Evolutionary conservation across 2,888 invertebrate species (phyloP).

Genomic region (Xanthia icteritia): DNA sequence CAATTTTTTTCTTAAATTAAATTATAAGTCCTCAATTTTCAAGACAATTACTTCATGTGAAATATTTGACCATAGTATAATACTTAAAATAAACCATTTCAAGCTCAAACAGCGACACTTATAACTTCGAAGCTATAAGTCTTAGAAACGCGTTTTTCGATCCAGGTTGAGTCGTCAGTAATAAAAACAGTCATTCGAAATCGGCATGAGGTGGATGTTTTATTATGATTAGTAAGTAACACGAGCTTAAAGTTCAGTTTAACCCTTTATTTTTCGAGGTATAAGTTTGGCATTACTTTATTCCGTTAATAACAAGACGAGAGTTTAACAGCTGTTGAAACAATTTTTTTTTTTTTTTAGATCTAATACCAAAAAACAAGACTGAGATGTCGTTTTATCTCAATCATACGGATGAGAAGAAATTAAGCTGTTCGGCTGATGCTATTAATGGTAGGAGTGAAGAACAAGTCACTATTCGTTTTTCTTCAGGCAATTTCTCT

Average conservation of each 20-base stretch:
- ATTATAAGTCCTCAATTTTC: too few relatives aligned
- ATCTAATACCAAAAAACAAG: rapidly evolving
- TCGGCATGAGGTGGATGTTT: too few relatives aligned
- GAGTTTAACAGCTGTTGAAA: too few relatives aligned
- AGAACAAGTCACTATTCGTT: rapidly evolving
- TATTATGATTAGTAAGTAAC: not conserved
- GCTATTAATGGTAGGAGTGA: rapidly evolving
- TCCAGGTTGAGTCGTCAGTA: too few relatives aligned
- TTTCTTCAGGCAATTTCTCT: not conserved
- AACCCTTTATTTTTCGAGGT: not conserved
- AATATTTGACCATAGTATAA: too few relatives aligned
- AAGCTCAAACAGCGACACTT: too few relatives aligned
- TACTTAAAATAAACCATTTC: too few relatives aligned
- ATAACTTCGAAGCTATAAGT: too few relatives aligned
- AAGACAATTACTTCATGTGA: too few relatives aligned
- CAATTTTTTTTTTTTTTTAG: not conserved
- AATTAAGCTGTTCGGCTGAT: not conserved
- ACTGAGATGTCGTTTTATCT: not conserved
- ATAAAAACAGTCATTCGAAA: too few relatives aligned
- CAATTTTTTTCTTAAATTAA: too few relatives aligned
- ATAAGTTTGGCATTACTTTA: not conserved
- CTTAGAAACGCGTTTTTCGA: too few relatives aligned
- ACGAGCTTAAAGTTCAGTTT: not conserved
- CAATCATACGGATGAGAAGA: rapidly evolving
- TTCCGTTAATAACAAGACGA: not conserved